A percentile compares a stretch with the other conserved stretches of the same genome.
These are phyloP conservation scores for Archips xylosteana DNA, from an alignment of 2,888 invertebrate species.

Conservation along the genomic window DNA sequence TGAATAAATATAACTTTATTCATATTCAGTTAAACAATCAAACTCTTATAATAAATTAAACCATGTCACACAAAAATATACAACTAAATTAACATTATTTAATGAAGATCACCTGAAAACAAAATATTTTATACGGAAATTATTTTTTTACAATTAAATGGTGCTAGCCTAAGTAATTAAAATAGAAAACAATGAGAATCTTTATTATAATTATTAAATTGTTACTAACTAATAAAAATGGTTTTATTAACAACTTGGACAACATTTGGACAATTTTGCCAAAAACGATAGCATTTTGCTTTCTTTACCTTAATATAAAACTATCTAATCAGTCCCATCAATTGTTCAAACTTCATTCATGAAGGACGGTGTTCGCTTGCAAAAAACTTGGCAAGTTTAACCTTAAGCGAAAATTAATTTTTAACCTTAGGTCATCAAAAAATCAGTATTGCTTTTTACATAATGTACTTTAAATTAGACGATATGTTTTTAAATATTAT, in stretches of 20 bases:
- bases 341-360: background rate
- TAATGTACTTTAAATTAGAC: too few relatives aligned
- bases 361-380: too few relatives aligned
- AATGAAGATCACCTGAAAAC: conserved; percentile 17
- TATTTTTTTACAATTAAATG: conserved; percentile 47
- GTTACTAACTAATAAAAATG: conserved; percentile 59
- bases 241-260: conserved; percentile 46
- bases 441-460: too few relatives aligned
- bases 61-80: conserved; percentile 21
- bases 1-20: conserved; percentile 42
- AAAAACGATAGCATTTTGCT: background rate
- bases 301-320: background rate
- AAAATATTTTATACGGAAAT: conserved; percentile 43
- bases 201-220: conserved; percentile 44
- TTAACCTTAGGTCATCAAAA: too few relatives aligned
- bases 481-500: too few relatives aligned
- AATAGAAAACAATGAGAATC: conserved; percentile 52
- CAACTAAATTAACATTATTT: conserved; percentile 4
- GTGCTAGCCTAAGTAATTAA: conserved; percentile 44
- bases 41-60: conserved; percentile 29
- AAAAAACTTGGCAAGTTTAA: too few relatives aligned
- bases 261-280: background rate
- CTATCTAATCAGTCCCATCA: conserved; percentile 4
- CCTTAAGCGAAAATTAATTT: too few relatives aligned
- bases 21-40: conserved; percentile 15